Percentiles rank a stretch among this genome's conserved stretches.
Evolutionary conservation across 2,888 invertebrate genomes (phyloP).

Genomic region (Sphinx pinastri): DNA sequence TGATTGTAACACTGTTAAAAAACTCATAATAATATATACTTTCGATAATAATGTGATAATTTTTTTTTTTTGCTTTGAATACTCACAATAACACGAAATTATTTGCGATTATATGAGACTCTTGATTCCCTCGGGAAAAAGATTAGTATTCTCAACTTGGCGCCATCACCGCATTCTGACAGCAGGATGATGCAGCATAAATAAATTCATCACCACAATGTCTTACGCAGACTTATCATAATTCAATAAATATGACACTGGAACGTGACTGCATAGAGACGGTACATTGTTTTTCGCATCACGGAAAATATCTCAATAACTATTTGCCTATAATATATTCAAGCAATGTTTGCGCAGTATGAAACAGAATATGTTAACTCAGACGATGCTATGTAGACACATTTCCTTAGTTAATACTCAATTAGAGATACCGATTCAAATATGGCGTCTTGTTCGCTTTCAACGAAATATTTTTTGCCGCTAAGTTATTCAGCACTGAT

Average conservation of each 20-base stretch:
- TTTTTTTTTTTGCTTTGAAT: too few relatives aligned
- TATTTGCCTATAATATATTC: constrained; percentile 1
- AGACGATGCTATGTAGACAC: constrained; percentile 8
- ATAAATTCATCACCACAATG: background rate
- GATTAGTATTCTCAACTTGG: background rate
- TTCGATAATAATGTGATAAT: too few relatives aligned
- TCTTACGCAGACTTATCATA: background rate
- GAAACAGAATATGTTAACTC: constrained; percentile 14
- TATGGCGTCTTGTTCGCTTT: constrained; percentile 17
- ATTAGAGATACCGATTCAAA: constrained; percentile 24
- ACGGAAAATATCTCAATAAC: background rate
- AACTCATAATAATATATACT: background rate
- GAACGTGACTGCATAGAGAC: background rate
- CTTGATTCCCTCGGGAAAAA: background rate
- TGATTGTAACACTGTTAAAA: background rate
- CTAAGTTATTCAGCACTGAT: constrained; percentile 18
- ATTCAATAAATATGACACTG: background rate
- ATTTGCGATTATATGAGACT: too few relatives aligned
- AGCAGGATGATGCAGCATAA: background rate
- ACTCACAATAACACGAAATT: too few relatives aligned
- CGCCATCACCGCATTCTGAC: background rate
- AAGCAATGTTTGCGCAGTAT: constrained; percentile 3
- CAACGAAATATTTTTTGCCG: constrained; percentile 20
- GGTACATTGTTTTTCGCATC: background rate
- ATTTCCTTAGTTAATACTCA: constrained; percentile 23